Conservation (phyloP, 2,113 vertebrate genomes). For the Chauna torquata region DNA sequence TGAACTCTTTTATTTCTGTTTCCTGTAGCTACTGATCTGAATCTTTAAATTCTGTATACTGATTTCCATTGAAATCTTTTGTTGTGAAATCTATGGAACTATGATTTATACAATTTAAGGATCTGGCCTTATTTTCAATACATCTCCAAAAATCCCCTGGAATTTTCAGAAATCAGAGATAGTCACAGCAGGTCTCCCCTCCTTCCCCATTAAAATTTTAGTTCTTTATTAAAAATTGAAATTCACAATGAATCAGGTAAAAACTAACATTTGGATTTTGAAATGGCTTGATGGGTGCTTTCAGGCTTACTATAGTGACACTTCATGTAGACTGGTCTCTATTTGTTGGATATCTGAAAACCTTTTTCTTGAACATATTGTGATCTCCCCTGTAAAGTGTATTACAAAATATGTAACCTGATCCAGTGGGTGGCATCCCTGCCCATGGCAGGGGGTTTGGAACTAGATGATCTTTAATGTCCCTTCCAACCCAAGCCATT, state of each 20-base stretch:
- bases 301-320: background rate
- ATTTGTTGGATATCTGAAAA: background rate
- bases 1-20: background rate
- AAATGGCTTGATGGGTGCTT: background rate
- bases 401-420: too few relatives aligned
- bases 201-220: background rate
- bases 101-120: background rate
- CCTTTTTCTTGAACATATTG: background rate
- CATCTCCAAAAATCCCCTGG: background rate
- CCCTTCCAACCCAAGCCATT: too few relatives aligned
- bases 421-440: too few relatives aligned
- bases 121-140: background rate
- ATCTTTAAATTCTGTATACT: background rate
- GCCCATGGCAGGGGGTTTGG: too few relatives aligned
- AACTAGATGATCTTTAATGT: too few relatives aligned
- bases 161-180: background rate
- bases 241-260: background rate
- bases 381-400: fast-evolving
- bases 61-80: background rate
- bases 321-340: background rate
- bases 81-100: background rate
- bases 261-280: background rate
- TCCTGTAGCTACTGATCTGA: background rate
- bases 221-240: background rate
- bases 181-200: background rate